Evolutionary conservation across 2,113 vertebrate genomes (phyloP), one percentile per base, ranked within the genome.

Genomic region (Pachyramphus minor): DNA sequence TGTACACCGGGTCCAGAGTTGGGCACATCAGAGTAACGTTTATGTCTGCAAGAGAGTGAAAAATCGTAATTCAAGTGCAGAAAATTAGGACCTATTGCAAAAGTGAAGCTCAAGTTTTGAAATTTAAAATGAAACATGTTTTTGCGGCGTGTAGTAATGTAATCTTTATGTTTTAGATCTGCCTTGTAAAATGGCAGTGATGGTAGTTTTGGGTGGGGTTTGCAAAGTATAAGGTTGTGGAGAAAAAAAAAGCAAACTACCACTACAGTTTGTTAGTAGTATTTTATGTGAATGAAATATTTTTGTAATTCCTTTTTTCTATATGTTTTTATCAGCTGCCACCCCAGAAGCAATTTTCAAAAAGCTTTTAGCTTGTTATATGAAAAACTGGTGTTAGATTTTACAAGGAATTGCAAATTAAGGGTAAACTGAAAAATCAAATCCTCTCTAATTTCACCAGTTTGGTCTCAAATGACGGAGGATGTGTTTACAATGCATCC

Each of bases 11-110:
- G 78, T 98, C 96, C 89, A 97, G 79, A 62, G 96, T 56, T n/a
- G 98, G 98, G 84, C 98, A 99, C 98, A 98, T 98, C 93, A 98
- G 44, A 64, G 98, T 98, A 78, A 98, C 44, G 28, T 98, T 99
- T 93, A 98, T 92, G 73, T 52, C 98, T 99, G 98, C 35, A 97
- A 87, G 67, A 90, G 88, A 90, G 90, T 84, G 62, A 87, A 88
- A 94, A 91, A 75, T 73, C 67, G 64, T 62, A 69, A 84, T 96
- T 47, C 49, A 74, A 81, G 77, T 59, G n/a, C 6, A 87, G 33
- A 33, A 86, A 77, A 28, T 89, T 76, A 47, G 64, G 39, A 42
- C 2, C 11, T 73, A 4, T 22, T 69, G 20, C 12, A 28, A 62
- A 84, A 71, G 27, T 39, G n/a, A 67, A 52, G 49, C 6, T 45